Base-by-base conservation (phyloP, 2,888 invertebrate species). In the Mythimna lalbum region DNA sequence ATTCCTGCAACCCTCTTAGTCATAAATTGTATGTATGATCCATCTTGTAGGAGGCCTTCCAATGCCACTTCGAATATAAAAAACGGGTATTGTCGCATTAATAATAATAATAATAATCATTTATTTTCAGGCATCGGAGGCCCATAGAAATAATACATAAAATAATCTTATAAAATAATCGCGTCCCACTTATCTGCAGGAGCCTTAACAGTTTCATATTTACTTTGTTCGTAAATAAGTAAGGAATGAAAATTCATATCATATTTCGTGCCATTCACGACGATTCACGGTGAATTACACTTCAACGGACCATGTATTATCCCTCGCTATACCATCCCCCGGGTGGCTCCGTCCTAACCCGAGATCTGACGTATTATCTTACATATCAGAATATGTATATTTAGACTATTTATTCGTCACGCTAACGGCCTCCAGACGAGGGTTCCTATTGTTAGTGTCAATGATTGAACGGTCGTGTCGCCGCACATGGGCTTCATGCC, bases 221-320 rank as follows among this genome's bases (percentile, higher is more conserved):
- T 52, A 5, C 21, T 59, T 12, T 31, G 17, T 50, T 75, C 50
- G 49, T 65, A 43, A 67, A 68, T 49, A 62, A 64, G 43, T 64
- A 64, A 47, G n/a, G 10, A 65, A 33, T 68, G 62, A 80, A 85
- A 87, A 88, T 88, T 87, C 83, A 81, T 84, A 82, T 85, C 81
- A 86, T 86, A 86, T 89, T 87, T 86, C 85, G 82, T 80, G 78
- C 81, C 84, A 82, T 87, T 89, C 86, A 86, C 76, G 76, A 78
- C 73, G 80, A 77, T 84, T 85, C 78, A 84, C 79, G 75, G 70
- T 69, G 72, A 86, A 76, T 80, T 71, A 72, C 64, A 67, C 65
- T 73, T 72, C 71, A 69, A 78, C 73, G 64, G 63, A 65, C 78
- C 66, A 64, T 65, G 66, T 76, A 73, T 77, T 83, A 71, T 79